These are phyloP conservation scores for Chironomus tepperi DNA, from an alignment of 1,140 invertebrate genomes.

Conservation along the genomic window DNA sequence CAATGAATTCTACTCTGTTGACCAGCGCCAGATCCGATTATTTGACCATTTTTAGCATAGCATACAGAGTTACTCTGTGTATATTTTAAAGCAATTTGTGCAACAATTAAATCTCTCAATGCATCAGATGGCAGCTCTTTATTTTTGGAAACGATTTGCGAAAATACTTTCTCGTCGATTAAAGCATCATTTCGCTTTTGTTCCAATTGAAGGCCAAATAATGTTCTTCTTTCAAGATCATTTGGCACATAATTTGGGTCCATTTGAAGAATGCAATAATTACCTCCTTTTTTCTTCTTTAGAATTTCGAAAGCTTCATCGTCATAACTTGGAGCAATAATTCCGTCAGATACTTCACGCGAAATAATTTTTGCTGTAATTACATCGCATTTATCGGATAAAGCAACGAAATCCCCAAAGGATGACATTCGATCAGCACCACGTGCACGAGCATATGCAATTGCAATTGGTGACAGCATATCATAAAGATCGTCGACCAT, in stretches of 20 bases:
- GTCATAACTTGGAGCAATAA: slow-evolving; percentile 88
- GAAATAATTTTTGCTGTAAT: slow-evolving; percentile 70
- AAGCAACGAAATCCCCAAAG: slow-evolving; percentile 94
- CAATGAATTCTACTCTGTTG: slow-evolving; percentile 97
- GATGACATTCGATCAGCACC: slow-evolving; percentile 98
- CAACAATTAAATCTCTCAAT: slow-evolving; percentile 85
- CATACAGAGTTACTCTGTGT: slow-evolving; percentile 97
- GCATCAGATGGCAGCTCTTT: slow-evolving; percentile 63
- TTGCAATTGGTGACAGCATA: slow-evolving; percentile 75
- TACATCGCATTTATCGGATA: slow-evolving; percentile 87
- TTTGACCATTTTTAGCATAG: slow-evolving; percentile 78
- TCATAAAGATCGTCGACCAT: slow-evolving; percentile 82
- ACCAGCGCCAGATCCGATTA: slow-evolving; percentile 94
- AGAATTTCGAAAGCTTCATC: slow-evolving; percentile 78
- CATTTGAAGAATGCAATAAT: slow-evolving; percentile 88
- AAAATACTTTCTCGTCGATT: slow-evolving; percentile 71
- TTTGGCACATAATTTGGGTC: slow-evolving; percentile 78
- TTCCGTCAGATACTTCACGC: slow-evolving; percentile 88
- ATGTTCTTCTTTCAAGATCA: slow-evolving; percentile 69
- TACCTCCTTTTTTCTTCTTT: slow-evolving; percentile 91
- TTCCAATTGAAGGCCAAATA: slow-evolving; percentile 88
- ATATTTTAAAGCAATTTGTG: slow-evolving; percentile 94
- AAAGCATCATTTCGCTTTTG: slow-evolving; percentile 85
- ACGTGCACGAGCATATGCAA: slow-evolving; percentile 89
- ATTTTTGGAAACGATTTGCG: slow-evolving; percentile 72